These are phyloP conservation scores for Torymus auratus DNA, from an alignment of 2,888 invertebrate species.

Conservation along the genomic window DNA sequence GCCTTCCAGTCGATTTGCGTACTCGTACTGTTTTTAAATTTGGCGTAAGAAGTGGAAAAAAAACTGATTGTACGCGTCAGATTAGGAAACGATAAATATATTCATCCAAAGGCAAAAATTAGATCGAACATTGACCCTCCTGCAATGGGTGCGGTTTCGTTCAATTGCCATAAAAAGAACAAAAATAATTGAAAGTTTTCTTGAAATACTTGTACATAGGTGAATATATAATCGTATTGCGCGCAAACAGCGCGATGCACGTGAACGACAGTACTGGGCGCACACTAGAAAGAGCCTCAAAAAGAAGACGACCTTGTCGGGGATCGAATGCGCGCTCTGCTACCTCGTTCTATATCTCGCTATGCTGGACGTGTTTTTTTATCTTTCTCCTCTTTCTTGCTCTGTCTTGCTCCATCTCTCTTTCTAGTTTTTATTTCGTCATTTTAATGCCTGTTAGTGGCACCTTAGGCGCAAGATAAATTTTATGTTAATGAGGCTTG, in stretches of 20 bases:
- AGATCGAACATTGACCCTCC: not conserved
- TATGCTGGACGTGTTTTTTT: not conserved
- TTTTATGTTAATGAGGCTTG: constrained; percentile 48
- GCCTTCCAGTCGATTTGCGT: too few relatives aligned
- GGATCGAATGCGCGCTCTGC: constrained; percentile 17
- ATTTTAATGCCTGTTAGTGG: constrained; percentile 48
- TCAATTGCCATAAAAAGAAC: too few relatives aligned
- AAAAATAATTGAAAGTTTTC: constrained; percentile 62
- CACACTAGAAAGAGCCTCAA: not conserved
- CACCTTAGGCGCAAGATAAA: constrained; percentile 42
- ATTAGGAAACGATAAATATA: constrained; percentile 33
- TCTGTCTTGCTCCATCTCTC: not conserved
- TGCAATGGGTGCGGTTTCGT: too few relatives aligned
- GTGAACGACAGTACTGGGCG: not conserved
- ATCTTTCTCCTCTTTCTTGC: not conserved
- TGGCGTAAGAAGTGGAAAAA: constrained; percentile 31
- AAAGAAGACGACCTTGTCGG: constrained; percentile 53
- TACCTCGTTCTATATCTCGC: not conserved
- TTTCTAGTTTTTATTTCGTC: constrained; percentile 27
- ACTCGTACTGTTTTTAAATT: not conserved
- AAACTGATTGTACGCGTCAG: constrained; percentile 19
- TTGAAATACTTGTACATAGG: constrained; percentile 63
- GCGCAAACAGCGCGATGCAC: constrained; percentile 11
- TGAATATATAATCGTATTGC: constrained; percentile 60
- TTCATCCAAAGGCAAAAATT: constrained; percentile 17